A percentile compares a stretch with the other conserved stretches of the same genome.
Conservation (phyloP, 2,888 invertebrate species). For the Keiferia lycopersicella region DNA sequence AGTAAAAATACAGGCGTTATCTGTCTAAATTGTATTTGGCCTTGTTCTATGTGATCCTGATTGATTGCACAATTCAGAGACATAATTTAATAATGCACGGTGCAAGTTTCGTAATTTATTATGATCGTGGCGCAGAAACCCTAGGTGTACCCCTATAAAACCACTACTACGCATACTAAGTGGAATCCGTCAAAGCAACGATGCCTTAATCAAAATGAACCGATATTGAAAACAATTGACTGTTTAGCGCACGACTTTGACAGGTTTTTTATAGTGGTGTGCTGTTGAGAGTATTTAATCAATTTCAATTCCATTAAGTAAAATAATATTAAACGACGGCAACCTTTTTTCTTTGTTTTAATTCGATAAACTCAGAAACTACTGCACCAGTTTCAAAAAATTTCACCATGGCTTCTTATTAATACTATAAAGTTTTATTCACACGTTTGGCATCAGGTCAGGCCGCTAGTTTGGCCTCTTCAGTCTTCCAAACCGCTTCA, state of each 20-base stretch:
- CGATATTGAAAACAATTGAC: slow-evolving; percentile 79
- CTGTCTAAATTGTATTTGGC: too few relatives aligned
- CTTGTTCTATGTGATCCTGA: not conserved
- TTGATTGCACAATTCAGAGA: slow-evolving; percentile 5
- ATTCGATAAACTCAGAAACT: not conserved
- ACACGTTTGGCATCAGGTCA: too few relatives aligned
- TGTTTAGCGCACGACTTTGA: slow-evolving; percentile 71
- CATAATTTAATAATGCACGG: slow-evolving; percentile 6
- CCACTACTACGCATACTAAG: slow-evolving; percentile 60
- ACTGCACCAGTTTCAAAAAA: too few relatives aligned
- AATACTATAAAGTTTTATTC: too few relatives aligned
- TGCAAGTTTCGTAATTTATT: slow-evolving; percentile 8
- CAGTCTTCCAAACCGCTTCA: too few relatives aligned
- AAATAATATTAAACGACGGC: too few relatives aligned
- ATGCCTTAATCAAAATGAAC: slow-evolving; percentile 73
- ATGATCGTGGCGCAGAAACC: slow-evolving; percentile 66
- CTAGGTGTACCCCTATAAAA: slow-evolving; percentile 48
- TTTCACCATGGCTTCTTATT: too few relatives aligned
- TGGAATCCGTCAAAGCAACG: slow-evolving; percentile 65
- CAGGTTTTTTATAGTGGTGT: slow-evolving; percentile 31
- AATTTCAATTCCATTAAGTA: too few relatives aligned
- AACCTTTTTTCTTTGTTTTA: too few relatives aligned
- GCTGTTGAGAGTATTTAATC: too few relatives aligned
- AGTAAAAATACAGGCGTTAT: too few relatives aligned
- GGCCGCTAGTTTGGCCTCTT: too few relatives aligned